These are phyloP conservation scores for Capitulum mitella DNA, from an alignment of 2,888 invertebrate species.

Conservation along the genomic window DNA sequence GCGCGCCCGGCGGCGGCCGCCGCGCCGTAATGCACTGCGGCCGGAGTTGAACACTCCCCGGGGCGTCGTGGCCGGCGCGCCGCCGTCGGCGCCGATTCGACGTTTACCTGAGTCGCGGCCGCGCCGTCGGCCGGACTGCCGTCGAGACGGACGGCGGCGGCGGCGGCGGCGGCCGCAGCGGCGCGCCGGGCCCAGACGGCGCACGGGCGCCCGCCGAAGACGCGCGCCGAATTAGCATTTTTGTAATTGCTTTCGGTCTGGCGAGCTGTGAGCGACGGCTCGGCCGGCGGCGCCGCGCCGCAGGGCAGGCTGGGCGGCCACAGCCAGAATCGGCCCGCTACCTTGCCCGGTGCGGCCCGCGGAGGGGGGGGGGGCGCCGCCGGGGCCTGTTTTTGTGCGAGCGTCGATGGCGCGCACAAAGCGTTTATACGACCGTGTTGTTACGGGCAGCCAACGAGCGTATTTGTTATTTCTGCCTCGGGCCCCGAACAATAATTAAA, in stretches of 20 bases:
- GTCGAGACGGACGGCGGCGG: too few relatives aligned
- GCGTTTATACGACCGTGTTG: constrained; percentile 16
- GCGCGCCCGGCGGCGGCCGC: neutral
- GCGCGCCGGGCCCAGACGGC: too few relatives aligned
- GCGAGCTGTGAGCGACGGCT: neutral
- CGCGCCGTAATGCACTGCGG: constrained; percentile 9
- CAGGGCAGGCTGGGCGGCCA: too few relatives aligned
- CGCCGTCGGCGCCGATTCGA: constrained; percentile 17
- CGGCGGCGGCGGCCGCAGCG: too few relatives aligned
- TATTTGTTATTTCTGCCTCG: constrained; percentile 15
- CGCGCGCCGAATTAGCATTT: neutral
- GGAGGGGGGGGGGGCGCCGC: neutral
- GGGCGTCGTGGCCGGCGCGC: neutral
- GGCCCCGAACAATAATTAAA: constrained; percentile 8
- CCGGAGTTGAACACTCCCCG: neutral
- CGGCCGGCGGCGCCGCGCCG: too few relatives aligned
- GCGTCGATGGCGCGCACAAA: neutral
- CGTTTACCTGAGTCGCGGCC: neutral
- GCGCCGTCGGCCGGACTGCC: too few relatives aligned
- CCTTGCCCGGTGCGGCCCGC: neutral
- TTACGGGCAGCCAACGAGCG: constrained; percentile 15
- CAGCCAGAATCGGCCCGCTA: too few relatives aligned
- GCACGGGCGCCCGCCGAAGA: too few relatives aligned
- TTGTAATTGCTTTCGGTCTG: neutral
- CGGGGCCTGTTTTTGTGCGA: neutral